Evolutionary conservation across 2,888 invertebrate species (phyloP).

Genomic region (Leptopilina myrica): DNA sequence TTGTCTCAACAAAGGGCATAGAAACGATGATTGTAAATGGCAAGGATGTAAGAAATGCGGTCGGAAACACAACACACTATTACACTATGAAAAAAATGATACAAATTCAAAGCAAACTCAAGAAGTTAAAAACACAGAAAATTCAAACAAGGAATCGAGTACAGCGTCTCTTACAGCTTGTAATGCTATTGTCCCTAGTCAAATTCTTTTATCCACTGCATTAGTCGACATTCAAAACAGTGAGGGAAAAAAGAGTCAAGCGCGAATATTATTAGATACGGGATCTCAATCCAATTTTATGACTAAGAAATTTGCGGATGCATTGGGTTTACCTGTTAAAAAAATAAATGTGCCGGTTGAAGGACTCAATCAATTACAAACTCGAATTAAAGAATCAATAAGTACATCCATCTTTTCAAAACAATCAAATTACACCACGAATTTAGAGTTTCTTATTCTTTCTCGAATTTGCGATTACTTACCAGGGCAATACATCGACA

Average conservation of each 20-base stretch:
- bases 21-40: not conserved
- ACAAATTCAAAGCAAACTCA: not conserved
- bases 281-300: no score
- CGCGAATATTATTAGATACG: no score
- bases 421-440: not conserved
- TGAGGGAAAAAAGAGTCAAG: no score
- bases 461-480: constrained; percentile 2
- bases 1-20: not conserved
- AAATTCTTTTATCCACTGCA: not conserved
- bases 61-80: not conserved
- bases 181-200: not conserved
- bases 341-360: no score
- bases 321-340: no score
- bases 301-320: no score
- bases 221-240: no score
- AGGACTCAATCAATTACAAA: no score
- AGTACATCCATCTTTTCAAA: no score
- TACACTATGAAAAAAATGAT: not conserved
- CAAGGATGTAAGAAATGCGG: not conserved
- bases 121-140: not conserved
- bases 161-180: not conserved
- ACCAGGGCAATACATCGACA: not conserved
- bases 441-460: constrained; percentile 14
- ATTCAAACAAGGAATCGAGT: not conserved
- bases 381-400: no score